Conservation (phyloP, 2,888 invertebrate genomes). For the Ormyrus rosae region DNA sequence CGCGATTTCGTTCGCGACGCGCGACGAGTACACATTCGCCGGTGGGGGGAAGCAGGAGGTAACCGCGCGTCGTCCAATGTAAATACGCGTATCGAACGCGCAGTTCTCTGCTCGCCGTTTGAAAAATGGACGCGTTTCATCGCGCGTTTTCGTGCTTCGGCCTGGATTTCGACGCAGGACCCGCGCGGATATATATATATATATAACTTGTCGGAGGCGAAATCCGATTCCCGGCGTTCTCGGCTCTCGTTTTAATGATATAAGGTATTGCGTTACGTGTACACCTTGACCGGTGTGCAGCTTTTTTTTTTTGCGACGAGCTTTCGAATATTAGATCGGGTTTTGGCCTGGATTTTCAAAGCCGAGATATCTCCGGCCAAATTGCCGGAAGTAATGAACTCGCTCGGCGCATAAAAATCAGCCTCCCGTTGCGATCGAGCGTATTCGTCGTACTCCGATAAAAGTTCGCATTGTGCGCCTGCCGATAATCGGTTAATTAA, state of each 20-base stretch:
- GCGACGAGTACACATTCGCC: slow-evolving; percentile 35
- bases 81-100: slow-evolving; percentile 36
- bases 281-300: no score
- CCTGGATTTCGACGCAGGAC: not conserved
- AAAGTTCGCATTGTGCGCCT: no score
- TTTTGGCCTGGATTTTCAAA: not conserved
- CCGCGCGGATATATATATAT: no score
- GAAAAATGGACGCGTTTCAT: slow-evolving; percentile 33
- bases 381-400: slow-evolving; percentile 28
- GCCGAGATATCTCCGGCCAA: not conserved
- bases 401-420: not conserved
- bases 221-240: slow-evolving; percentile 14
- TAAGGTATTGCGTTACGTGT: not conserved
- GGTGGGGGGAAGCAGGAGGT: not conserved
- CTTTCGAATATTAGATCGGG: not conserved
- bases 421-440: not conserved
- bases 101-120: not conserved
- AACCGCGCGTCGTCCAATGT: slow-evolving; percentile 19
- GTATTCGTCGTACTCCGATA: no score
- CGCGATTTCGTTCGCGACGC: not conserved
- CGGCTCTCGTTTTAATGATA: slow-evolving; percentile 16
- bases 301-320: not conserved
- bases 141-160: not conserved
- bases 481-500: no score
- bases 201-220: slow-evolving; percentile 13